Conservation (phyloP, 2,888 invertebrate genomes). For the Arctia plantaginis region DNA sequence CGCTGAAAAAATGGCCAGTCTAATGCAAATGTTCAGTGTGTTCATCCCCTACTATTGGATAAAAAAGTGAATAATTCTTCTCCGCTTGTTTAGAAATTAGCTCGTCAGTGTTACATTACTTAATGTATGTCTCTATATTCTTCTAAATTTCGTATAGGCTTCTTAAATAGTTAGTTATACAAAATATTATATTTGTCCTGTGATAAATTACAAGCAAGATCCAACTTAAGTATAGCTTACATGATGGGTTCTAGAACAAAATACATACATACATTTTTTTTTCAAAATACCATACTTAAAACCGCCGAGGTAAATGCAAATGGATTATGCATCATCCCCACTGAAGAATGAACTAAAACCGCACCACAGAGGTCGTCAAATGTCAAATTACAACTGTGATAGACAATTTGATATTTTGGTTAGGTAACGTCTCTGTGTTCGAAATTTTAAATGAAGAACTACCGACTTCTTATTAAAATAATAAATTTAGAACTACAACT, state of each 20-base stretch:
- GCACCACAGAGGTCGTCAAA: background rate
- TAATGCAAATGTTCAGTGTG: slow-evolving; percentile 59
- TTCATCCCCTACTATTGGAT: slow-evolving; percentile 26
- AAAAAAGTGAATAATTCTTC: background rate
- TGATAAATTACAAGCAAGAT: too few relatives aligned
- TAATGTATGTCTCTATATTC: too few relatives aligned
- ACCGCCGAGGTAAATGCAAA: too few relatives aligned
- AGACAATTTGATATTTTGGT: background rate
- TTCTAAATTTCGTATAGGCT: too few relatives aligned
- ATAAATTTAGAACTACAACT: too few relatives aligned
- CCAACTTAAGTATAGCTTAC: background rate
- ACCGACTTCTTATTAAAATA: background rate
- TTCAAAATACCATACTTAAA: too few relatives aligned
- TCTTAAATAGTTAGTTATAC: too few relatives aligned
- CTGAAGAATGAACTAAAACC: background rate
- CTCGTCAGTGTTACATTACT: background rate
- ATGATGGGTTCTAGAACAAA: background rate
- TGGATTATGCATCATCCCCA: too few relatives aligned
- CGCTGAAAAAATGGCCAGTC: slow-evolving; percentile 76
- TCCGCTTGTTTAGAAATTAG: background rate
- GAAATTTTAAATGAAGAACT: background rate
- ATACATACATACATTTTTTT: too few relatives aligned
- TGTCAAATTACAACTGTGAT: background rate
- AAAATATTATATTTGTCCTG: too few relatives aligned
- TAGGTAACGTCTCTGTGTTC: background rate